Evolutionary conservation across 2,113 vertebrate species (phyloP), one percentile per base, ranked within the genome.

Genomic region (Poicephalus meyeri): DNA sequence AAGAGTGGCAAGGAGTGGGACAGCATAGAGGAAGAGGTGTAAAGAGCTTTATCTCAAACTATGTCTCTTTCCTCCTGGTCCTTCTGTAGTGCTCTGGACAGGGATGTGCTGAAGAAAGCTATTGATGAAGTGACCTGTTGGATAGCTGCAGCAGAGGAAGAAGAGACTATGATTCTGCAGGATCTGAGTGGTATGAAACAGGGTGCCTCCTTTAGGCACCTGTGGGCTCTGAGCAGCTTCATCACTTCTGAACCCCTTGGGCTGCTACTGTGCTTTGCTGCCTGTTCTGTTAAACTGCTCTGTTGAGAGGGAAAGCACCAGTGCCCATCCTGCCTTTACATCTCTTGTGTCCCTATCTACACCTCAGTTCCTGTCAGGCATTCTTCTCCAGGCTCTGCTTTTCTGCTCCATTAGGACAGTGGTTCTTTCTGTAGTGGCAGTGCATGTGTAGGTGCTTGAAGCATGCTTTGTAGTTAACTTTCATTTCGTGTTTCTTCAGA

Each of bases 101-200:
- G 91, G 56, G 95, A 98, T 39, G 97, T 95, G 16, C 80, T 98
- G 95, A 98, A 97, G 93, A 90, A 88, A 79, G 97, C 97, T 82
- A 98, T 98, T 68, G 92, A 97, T 33, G 86, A 98, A 81, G 98
- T 98, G 80, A 98, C 98, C 0, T 41, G n/a, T 81, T 98, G 98
- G 98, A 90, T 98, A 83, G 28, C 66, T 70, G 77, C 83, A 83
- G 98, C 98, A 6, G 53, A 96, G 73, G 98, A 98, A 86, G 97
- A 96, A 20, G 97, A 97, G 37, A 97, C 94, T 71, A 93, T 98
- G 95, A 79, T 96, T 70, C 95, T 98, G 37, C 94, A 94, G 13
- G 97, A 97, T 37, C 91, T 98, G 16, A 25, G 80, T 50, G 98
- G 98, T 98, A 97, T 61, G 91, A 72, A 93, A 46, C 44, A 16